A percentile compares a stretch with the other conserved stretches of the same genome.
These are phyloP conservation scores for Brachyptera risi DNA, from an alignment of 2,888 invertebrate species.

Conservation along the genomic window DNA sequence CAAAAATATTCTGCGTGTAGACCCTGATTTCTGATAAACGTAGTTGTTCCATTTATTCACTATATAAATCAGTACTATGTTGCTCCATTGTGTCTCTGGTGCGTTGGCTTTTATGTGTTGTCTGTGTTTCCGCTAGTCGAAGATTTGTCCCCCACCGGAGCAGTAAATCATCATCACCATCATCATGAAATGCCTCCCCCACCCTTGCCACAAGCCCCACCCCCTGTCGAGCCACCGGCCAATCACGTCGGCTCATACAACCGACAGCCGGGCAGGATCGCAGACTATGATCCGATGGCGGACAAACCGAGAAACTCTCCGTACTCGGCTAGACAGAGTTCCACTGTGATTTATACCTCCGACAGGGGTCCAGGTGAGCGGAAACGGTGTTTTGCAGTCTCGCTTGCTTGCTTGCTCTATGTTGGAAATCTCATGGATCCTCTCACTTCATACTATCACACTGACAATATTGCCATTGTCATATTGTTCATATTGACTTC, in stretches of 20 bases:
- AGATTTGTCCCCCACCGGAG: slow-evolving; percentile 1
- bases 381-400: neutral
- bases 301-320: slow-evolving; percentile 64
- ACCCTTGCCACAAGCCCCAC: slow-evolving; percentile 34
- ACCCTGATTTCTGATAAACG: too few relatives aligned
- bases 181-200: slow-evolving; percentile 32
- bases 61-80: too few relatives aligned
- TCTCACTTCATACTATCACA: too few relatives aligned
- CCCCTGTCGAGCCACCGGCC: slow-evolving; percentile 8
- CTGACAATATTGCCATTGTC: too few relatives aligned
- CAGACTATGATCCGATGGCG: slow-evolving; percentile 74
- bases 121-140: slow-evolving; percentile 1
- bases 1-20: too few relatives aligned
- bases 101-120: slow-evolving; percentile 23
- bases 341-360: slow-evolving; percentile 81
- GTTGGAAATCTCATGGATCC: too few relatives aligned
- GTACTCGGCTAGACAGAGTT: slow-evolving; percentile 71
- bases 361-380: slow-evolving; percentile 62
- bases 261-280: slow-evolving; percentile 56
- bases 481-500: too few relatives aligned
- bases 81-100: slow-evolving; percentile 15
- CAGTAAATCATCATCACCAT: slow-evolving; percentile 25
- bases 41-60: too few relatives aligned
- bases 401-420: too few relatives aligned
- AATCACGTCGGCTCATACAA: slow-evolving; percentile 35